Percentiles rank a stretch among this genome's conserved stretches.
Evolutionary conservation across 1,140 invertebrate species (phyloP).

Genomic region (Delia radicum): DNA sequence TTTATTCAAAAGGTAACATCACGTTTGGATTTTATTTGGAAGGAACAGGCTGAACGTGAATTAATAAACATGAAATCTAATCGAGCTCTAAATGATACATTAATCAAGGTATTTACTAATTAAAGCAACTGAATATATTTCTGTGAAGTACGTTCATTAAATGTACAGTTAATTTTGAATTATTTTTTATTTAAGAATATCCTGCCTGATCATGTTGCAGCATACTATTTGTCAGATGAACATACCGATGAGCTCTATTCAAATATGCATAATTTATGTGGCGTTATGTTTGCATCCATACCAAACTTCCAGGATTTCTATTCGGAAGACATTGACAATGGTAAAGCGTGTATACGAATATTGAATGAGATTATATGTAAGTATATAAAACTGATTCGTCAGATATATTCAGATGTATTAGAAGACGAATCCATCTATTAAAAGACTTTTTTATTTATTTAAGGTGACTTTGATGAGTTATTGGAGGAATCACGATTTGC

Average conservation of each 20-base stretch:
- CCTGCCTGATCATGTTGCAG: slow-evolving; percentile 92
- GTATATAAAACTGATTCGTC: slow-evolving; percentile 26
- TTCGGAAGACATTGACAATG: slow-evolving; percentile 95
- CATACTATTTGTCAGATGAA: slow-evolving; percentile 84
- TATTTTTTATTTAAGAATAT: no score
- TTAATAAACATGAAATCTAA: slow-evolving; percentile 79
- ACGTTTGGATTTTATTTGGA: slow-evolving; percentile 93
- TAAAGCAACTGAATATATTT: neutral
- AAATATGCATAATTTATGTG: slow-evolving; percentile 88
- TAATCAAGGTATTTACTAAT: slow-evolving; percentile 51
- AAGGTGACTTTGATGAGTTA: slow-evolving; percentile 84
- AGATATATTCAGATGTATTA: neutral
- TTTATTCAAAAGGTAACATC: slow-evolving; percentile 67
- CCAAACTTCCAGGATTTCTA: slow-evolving; percentile 99
- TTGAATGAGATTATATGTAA: slow-evolving; percentile 93
- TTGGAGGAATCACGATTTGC: slow-evolving; percentile 86
- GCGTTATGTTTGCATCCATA: slow-evolving; percentile 96
- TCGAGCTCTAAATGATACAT: slow-evolving; percentile 54
- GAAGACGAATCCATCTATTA: neutral
- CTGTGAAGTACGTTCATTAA: neutral
- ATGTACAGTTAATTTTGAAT: neutral
- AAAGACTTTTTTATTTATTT: neutral
- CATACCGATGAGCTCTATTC: slow-evolving; percentile 85
- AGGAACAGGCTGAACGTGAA: slow-evolving; percentile 87
- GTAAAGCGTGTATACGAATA: slow-evolving; percentile 94